Evolutionary conservation across 2,797 vertebrate genomes (phyloP), one percentile per base, ranked within the genome.

Genomic region (Anguilla marmorata): DNA sequence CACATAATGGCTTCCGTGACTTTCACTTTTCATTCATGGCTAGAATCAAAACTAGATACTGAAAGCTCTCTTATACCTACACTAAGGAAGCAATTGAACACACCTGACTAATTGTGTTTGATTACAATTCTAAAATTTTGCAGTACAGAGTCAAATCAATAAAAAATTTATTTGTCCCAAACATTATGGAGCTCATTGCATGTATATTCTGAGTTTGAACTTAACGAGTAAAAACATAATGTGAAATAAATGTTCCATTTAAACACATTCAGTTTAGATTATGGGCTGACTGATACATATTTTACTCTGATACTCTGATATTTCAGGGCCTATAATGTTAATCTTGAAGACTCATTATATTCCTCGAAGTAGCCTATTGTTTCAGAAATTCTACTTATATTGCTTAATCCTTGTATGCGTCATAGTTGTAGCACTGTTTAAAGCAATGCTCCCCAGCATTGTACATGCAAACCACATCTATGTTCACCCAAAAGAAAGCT

Each of bases 401-500:
- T 41, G 74, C 21, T 37, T 79, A 30, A 41, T 19, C 21, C 37
- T 19, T 82, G 41, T 50, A 82, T 8, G 7, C 21, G 50, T 48
- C 24, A 21, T 8, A 24, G 21, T 48, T n/a, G 41, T 24, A 24
- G 45, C 45, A 24, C 24, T 82, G 19, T 82, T 21, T 50, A 82
- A 27, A 69, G 63, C n/a, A 27, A 69, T n/a, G 63, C 2, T 45
- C 21, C 19, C 79, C 41, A 82, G 79, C 2, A 76, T 76, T 76
- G 41, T 76, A 76, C 37, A 82, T 50, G 50, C 24, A 82, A 82
- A 50, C 45, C 79, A 48, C 21, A 50, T 48, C 82, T 33, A 50
- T 33, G 48, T 86, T 86, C 45, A 11, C 85, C 27, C 8, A 76
- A 83, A 85, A 74, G 41, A 84, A 76, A 41, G 48, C 85, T 37